These are phyloP conservation scores for Chanos chanos DNA, from an alignment of 2,797 vertebrate species.

Conservation along the genomic window DNA sequence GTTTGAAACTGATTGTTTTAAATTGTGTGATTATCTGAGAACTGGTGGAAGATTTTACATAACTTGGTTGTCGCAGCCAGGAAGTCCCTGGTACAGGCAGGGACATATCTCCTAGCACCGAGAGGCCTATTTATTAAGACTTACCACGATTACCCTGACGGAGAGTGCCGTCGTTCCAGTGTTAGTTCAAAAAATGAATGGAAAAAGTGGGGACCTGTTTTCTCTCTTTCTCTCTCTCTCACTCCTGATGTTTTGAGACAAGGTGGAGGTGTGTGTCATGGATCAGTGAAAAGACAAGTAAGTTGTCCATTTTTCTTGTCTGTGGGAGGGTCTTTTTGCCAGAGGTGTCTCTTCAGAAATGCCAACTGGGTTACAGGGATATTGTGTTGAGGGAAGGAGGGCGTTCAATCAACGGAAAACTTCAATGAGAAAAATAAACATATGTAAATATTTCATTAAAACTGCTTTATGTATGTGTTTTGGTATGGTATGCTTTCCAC, in stretches of 20 bases:
- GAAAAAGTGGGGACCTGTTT: too few relatives aligned
- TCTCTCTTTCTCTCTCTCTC: not conserved
- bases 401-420: too few relatives aligned
- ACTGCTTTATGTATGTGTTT: too few relatives aligned
- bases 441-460: too few relatives aligned
- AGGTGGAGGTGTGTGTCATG: conserved; percentile 3
- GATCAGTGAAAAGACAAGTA: conserved; percentile 13
- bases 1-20: conserved; percentile 17
- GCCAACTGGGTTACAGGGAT: conserved; percentile 2
- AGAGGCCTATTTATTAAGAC: conserved; percentile 23
- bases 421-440: too few relatives aligned
- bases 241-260: not conserved
- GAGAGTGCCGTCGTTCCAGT: conserved; percentile 26
- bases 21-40: conserved; percentile 33
- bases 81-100: conserved; percentile 52
- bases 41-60: conserved; percentile 42
- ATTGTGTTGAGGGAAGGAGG: not conserved
- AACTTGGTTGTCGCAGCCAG: conserved; percentile 45
- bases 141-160: conserved; percentile 26
- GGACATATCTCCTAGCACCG: conserved; percentile 42
- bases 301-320: not conserved
- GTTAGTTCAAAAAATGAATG: not conserved
- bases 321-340: not conserved
- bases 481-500: too few relatives aligned
- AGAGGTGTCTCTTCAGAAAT: not conserved